Base-by-base conservation (phyloP, 2,888 invertebrate genomes). In the Cerceris rybyensis region DNA sequence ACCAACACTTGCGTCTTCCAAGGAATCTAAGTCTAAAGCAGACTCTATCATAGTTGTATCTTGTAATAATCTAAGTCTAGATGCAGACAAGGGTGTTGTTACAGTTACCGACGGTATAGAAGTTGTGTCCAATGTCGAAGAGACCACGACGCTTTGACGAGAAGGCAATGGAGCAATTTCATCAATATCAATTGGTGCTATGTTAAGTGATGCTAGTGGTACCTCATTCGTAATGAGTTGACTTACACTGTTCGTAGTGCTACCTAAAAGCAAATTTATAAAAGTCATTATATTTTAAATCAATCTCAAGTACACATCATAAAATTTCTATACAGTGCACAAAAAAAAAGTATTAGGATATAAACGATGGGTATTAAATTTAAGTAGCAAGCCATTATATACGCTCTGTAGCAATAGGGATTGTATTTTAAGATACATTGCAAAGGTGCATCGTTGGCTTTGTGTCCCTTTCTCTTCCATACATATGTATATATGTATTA, bases 21-120 rank as follows among this genome's bases (percentile, higher is more conserved):
- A 93, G 86, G 97, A 97, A 93, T 97, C 97, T 89, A 97, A 94
- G 94, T 97, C 97, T 84, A 97, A 94, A 72, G 97, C 97, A 71
- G 97, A 97, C 93, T 97, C 97, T 89, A 97, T 97, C 97, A 97
- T 97, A 66, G 97, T 97, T 74, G 97, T 97, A 93, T 97, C 97
- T 91, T 96, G 97, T 88, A 97, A 94, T 88, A 97, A 93, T 87
- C 96, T 95, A 91, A 97, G 94, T 81, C 96, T 94, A 92, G 96
- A 96, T 75, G 96, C 96, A 87, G 88, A 93, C 85, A 90, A 88
- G 78, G 90, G 92, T 63, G 90, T 93, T 74, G 90, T 90, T 65
- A 90, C 90, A 28, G 89, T 89, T 78, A 89, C 90, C 81, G 90
- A 88, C 77, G 90, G 88, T 82, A 90, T 85, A 60, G 81, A 89